A percentile compares a stretch with the other conserved stretches of the same genome.
These are phyloP conservation scores for Neotragus moschatus DNA, from an alignment of 2,113 vertebrate genomes.

Conservation along the genomic window DNA sequence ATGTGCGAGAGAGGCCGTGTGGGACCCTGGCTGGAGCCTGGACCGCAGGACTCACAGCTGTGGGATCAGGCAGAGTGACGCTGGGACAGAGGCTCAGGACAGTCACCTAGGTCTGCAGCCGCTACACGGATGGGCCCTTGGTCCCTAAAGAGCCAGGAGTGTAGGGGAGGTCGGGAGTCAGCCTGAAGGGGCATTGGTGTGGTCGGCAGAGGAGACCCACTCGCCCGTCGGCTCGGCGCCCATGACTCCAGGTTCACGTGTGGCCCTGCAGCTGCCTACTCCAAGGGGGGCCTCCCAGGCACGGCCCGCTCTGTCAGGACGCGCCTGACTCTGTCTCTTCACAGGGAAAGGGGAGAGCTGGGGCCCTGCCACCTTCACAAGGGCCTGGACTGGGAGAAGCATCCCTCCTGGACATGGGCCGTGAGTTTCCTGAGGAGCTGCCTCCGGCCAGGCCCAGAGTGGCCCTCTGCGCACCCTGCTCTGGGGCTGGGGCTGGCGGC, in stretches of 20 bases:
- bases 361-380: not conserved
- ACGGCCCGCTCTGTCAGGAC: fast-evolving
- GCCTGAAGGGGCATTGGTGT: not conserved
- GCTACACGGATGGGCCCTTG: too few relatives aligned
- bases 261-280: too few relatives aligned
- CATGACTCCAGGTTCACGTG: not conserved
- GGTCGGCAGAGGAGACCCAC: fast-evolving
- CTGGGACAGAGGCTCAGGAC: too few relatives aligned
- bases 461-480: not conserved
- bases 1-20: fast-evolving
- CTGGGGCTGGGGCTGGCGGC: too few relatives aligned
- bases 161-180: fast-evolving
- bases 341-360: not conserved
- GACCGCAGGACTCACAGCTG: not conserved
- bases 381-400: not conserved
- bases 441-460: fast-evolving
- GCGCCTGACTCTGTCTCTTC: fast-evolving
- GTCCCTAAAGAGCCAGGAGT: not conserved
- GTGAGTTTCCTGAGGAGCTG: not conserved
- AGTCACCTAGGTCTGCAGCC: not conserved
- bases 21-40: not conserved
- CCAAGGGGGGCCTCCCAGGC: not conserved
- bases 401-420: not conserved
- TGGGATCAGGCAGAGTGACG: fast-evolving
- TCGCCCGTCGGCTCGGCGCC: fast-evolving